A percentile compares a stretch with the other conserved stretches of the same genome.
phyloP scores from a whole-genome alignment of 2,797 vertebrate genomes.

The Epinephelus awoara region DNA sequence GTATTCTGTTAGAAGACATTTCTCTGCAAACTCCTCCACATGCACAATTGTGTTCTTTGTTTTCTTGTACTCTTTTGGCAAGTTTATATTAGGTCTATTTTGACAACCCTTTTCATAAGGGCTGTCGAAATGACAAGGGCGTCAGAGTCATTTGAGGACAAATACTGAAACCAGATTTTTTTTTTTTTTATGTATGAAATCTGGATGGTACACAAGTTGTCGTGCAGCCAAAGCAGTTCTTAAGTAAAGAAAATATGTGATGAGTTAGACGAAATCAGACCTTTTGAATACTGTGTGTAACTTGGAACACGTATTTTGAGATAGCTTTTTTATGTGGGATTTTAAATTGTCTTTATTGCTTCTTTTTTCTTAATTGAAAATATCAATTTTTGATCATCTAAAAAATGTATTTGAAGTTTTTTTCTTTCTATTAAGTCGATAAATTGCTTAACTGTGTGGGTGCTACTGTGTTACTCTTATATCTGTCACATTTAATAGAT shows the following conservation, averaged over 20 bases:
- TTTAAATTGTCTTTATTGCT: background rate
- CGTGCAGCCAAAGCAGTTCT: background rate
- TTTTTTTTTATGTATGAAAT: conserved; percentile 9
- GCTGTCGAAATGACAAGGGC: conserved; percentile 33
- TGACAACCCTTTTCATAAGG: conserved; percentile 43
- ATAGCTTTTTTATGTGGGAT: background rate
- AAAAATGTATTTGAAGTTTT: too few relatives aligned
- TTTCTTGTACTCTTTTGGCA: conserved; percentile 64
- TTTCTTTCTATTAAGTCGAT: too few relatives aligned
- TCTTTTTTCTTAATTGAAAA: too few relatives aligned
- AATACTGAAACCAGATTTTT: conserved; percentile 20
- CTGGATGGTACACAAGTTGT: background rate
- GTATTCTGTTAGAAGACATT: conserved; percentile 75
- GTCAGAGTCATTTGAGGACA: conserved; percentile 56
- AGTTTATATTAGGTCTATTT: conserved; percentile 57
- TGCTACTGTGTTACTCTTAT: background rate
- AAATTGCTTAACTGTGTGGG: too few relatives aligned
- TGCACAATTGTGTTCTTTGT: conserved; percentile 72
- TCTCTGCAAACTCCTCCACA: conserved; percentile 82
- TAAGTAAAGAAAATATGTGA: background rate
- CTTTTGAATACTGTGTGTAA: background rate
- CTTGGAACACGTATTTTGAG: background rate
- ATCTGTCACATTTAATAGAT: conserved; percentile 3
- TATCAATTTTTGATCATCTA: too few relatives aligned
- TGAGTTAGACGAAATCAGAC: background rate